Evolutionary conservation across 2,797 vertebrate species (phyloP).

Genomic region (Anabacerthia variegaticeps): DNA sequence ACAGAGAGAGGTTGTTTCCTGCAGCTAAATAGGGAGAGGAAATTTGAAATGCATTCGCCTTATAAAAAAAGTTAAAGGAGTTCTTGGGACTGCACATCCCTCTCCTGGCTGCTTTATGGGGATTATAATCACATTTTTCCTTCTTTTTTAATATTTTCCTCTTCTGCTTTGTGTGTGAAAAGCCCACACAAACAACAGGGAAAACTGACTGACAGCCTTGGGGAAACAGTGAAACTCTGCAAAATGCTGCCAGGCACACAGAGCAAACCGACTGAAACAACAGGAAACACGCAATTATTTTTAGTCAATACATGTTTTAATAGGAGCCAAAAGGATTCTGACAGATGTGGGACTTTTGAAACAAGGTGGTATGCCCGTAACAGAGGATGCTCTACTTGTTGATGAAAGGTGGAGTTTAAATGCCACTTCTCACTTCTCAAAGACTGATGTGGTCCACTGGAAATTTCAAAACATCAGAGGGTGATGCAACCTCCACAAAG

Average conservation of each 20-base stretch:
- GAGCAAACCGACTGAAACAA: not conserved
- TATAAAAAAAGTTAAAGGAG: not conserved
- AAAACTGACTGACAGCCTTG: not conserved
- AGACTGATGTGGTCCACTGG: not conserved
- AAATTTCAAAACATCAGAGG: not conserved
- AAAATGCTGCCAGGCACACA: not conserved
- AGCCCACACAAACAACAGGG: not conserved
- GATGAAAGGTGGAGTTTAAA: not conserved
- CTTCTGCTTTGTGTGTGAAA: not conserved
- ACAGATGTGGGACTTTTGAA: not conserved
- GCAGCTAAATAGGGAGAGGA: not conserved
- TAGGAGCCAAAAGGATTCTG: not conserved
- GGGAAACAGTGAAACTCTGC: not conserved
- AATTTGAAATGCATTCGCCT: not conserved
- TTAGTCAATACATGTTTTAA: not conserved
- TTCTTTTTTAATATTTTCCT: not conserved
- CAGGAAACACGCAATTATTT: not conserved
- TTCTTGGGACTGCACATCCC: not conserved
- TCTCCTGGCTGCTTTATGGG: not conserved
- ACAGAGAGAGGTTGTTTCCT: not conserved
- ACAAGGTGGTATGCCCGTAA: not conserved
- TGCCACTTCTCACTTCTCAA: not conserved
- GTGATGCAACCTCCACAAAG: not conserved
- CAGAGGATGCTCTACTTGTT: not conserved
- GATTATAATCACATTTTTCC: not conserved